These are phyloP conservation scores for Xanthorhoe spadicearia DNA, from an alignment of 2,888 invertebrate species.

Conservation along the genomic window DNA sequence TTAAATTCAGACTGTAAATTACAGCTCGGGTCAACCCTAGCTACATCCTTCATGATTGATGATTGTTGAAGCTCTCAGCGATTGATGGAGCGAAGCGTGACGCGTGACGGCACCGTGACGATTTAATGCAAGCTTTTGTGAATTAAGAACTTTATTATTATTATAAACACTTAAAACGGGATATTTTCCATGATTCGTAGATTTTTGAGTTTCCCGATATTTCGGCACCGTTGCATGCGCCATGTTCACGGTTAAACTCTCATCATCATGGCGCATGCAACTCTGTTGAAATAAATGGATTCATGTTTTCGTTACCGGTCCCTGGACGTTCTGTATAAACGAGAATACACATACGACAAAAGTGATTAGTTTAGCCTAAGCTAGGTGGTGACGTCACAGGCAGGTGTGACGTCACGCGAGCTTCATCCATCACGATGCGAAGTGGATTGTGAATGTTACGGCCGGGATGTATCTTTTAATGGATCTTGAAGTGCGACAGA, in stretches of 20 bases:
- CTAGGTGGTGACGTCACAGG: neutral
- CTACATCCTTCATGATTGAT: conserved; percentile 18
- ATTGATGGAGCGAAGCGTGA: conserved; percentile 6
- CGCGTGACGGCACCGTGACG: conserved; percentile 20
- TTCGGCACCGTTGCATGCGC: no score
- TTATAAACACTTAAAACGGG: no score
- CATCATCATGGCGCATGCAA: no score
- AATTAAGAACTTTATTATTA: neutral
- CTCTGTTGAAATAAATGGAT: no score
- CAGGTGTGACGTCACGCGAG: neutral
- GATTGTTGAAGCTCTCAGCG: conserved; percentile 3
- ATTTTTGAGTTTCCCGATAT: no score
- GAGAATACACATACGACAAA: neutral
- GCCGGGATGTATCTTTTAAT: neutral
- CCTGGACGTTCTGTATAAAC: neutral
- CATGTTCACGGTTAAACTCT: no score
- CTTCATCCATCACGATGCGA: neutral
- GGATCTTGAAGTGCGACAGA: conserved; percentile 1
- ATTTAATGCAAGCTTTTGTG: neutral
- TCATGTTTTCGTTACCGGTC: neutral
- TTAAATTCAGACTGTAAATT: neutral
- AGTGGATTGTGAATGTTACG: neutral
- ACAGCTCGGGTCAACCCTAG: conserved; percentile 5
- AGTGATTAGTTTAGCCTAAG: neutral
- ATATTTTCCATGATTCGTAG: no score